These are phyloP conservation scores for Pyxicephalus adspersus DNA, from an alignment of 2,113 vertebrate genomes.

Conservation along the genomic window DNA sequence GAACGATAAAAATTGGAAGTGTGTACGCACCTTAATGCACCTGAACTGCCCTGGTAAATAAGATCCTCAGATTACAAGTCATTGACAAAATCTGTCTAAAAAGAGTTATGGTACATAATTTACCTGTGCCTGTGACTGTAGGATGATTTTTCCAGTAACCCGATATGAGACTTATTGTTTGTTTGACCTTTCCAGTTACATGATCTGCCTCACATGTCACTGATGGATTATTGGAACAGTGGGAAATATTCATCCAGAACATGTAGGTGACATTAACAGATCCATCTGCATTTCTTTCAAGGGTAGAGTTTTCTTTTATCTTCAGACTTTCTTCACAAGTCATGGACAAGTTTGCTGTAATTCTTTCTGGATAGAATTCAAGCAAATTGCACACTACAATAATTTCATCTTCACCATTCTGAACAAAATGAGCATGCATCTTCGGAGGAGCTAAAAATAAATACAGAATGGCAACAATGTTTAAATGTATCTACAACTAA, in stretches of 20 bases:
- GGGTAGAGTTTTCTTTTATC: not conserved
- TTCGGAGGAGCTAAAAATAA: not conserved
- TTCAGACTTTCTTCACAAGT: not conserved
- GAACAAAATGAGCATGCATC: not conserved
- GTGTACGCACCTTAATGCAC: no score
- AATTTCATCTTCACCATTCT: not conserved
- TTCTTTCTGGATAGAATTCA: constrained; percentile 2
- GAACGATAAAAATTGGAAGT: no score
- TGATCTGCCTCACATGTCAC: not conserved
- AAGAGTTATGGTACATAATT: no score
- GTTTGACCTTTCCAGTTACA: no score
- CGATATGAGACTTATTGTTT: no score
- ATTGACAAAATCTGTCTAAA: no score
- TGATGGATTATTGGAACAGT: not conserved
- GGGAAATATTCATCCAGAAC: not conserved
- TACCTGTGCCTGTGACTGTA: no score
- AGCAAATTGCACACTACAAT: not conserved
- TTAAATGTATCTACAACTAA: no score
- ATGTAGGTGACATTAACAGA: not conserved
- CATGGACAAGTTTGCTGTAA: not conserved
- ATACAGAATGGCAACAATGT: no score
- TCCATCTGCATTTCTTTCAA: not conserved
- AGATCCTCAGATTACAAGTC: no score
- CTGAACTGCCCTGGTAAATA: no score
- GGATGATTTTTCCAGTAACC: no score